These are phyloP conservation scores for Microtus montanus DNA, from an alignment of 2,113 vertebrate species.

Conservation along the genomic window DNA sequence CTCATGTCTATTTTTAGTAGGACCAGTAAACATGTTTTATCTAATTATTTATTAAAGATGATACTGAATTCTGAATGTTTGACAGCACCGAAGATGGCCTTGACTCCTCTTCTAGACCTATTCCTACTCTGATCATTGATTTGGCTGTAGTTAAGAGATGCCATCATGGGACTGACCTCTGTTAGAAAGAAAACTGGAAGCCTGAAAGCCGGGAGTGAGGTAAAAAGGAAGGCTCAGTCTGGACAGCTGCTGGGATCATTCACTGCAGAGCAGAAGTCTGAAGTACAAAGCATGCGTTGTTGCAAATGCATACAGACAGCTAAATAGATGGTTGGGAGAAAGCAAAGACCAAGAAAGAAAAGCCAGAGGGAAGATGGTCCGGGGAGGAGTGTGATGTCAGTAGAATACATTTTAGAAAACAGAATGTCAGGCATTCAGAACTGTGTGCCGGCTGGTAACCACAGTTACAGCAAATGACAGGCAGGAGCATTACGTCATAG, in stretches of 20 bases:
- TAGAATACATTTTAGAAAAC: neutral
- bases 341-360: neutral
- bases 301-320: neutral
- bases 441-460: neutral
- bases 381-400: neutral
- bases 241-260: neutral
- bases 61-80: neutral
- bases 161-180: neutral
- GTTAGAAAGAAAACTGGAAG: neutral
- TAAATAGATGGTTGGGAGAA: neutral
- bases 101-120: neutral
- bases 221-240: neutral
- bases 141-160: neutral
- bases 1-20: conserved; percentile 8
- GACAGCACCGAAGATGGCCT: neutral
- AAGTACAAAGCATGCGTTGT: neutral
- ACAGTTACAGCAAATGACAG: neutral
- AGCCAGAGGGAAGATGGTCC: neutral
- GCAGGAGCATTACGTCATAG: neutral
- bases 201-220: neutral
- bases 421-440: conserved; percentile 1
- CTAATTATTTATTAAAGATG: neutral
- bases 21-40: neutral
- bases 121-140: neutral
- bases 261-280: neutral